Evolutionary conservation across 2,797 vertebrate species (phyloP), one percentile per base, ranked within the genome.

Genomic region (Esox lucius): DNA sequence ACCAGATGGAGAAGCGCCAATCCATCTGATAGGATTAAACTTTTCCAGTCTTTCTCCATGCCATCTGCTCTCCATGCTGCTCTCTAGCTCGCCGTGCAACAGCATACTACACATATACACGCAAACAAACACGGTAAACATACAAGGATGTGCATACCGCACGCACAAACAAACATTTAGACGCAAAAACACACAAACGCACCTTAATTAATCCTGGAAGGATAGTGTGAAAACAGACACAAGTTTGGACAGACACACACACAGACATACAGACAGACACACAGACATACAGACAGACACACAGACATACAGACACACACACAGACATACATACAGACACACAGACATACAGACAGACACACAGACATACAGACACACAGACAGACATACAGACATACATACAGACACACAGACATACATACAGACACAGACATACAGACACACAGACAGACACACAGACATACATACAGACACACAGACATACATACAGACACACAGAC

Each of bases 1-100:
- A 95, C 95, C 97, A 98, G 96, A 98, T 98, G 97, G 96, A 93
- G 94, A 92, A 93, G 94, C 93, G 96, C 94, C 95, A 96, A 96
- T 97, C 93, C 93, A 95, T 95, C 94, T 98, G 96, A 99, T 96
- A 97, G 96, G 96, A 98, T 99, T 98, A 98, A 97, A 95, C 94
- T 93, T 94, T 94, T 80, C 93, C 91, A 91, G 89, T 91, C 89
- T 91, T 91, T 93, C 95, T 95, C 94, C 91, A 9, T 22, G 94
- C 96, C 96, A 97, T 98, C 96, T 98, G 97, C 84, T 91, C 87
- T 81, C 88, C 90, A 84, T 92, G 91, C 92, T 93, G 92, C 80
- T 71, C n/a, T 5, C 16, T 53, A 17, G 53, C 53, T 59, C 56
- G 9, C 81, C 76, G 74, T 64, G 81, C 76, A 82, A 81, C 72